Base-by-base conservation (phyloP, 2,888 invertebrate species). In the Theristus sp. region DNA sequence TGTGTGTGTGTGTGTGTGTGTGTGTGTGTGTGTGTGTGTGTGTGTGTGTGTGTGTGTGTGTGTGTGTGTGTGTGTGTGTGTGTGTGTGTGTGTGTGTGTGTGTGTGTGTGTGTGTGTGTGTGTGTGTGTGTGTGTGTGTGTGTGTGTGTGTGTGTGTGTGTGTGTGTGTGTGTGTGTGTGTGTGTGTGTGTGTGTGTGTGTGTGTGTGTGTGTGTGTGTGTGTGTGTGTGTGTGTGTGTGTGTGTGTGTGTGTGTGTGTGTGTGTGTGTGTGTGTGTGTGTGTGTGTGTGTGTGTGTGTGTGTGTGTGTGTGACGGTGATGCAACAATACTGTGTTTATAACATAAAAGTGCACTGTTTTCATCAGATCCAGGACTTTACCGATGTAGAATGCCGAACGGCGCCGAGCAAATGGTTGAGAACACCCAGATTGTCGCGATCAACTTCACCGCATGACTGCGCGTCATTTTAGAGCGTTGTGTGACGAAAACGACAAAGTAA, bases 41-140 rank as follows among this genome's bases (percentile, higher is more conserved):
- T 38, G 38, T 38, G 38, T 38, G 38, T 38, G 38, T 38, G 38
- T 38, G 38, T 38, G 38, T 38, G 38, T 38, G 38, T 38, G 38
- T 38, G 38, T 38, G 38, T 38, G 38, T 38, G 38, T 38, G 38
- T 38, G 38, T 38, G 38, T 38, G 38, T 38, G 38, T 38, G 38
- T 38, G 38, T 38, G 38, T 38, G 38, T 38, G 38, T 38, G 38
- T 38, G 38, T 38, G 38, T 38, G 38, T 38, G 38, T 38, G 38
- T 53, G 53, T 26, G 53, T 53, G 53, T 26, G 53, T 53, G 53
- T 53, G 53, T 53, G 53, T 53, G 53, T 26, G 53, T 53, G 53
- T 26, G 53, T 53, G 53, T 26, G 53, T 53, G 27, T 26, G 53
- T 53, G 53, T 26, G 53, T 53, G 53, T 26, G 53, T 53, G 53